phyloP scores from a whole-genome alignment of 2,888 invertebrate genomes.

The Hydriomena furcata region DNA sequence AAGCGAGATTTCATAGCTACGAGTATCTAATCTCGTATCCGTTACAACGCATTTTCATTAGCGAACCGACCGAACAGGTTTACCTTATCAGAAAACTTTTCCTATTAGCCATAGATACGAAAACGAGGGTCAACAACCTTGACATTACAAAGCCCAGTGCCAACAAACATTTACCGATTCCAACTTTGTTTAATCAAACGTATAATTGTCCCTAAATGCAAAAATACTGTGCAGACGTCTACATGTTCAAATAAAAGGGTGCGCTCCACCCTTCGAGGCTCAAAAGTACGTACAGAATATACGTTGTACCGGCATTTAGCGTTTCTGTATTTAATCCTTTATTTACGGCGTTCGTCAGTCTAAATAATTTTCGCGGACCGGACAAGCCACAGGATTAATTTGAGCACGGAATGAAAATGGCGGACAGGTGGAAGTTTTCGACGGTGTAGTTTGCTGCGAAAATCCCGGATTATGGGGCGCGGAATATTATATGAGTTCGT shows the following conservation, averaged over 20 bases:
- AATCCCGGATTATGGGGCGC: slow-evolving; percentile 56
- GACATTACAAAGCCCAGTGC: slow-evolving; percentile 44
- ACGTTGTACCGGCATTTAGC: slow-evolving; percentile 71
- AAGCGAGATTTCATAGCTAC: too few relatives aligned
- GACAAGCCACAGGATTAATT: slow-evolving; percentile 72
- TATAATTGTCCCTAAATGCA: slow-evolving; percentile 56
- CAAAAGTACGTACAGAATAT: slow-evolving; percentile 51
- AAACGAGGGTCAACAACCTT: slow-evolving; percentile 55
- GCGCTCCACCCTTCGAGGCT: slow-evolving; percentile 28
- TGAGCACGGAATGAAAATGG: slow-evolving; percentile 66
- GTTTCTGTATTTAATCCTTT: slow-evolving; percentile 61
- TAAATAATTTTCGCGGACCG: slow-evolving; percentile 69
- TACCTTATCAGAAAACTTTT: neutral
- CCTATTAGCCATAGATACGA: slow-evolving; percentile 34
- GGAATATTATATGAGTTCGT: slow-evolving; percentile 50
- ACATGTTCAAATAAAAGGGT: slow-evolving; percentile 66
- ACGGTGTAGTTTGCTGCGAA: slow-evolving; percentile 51
- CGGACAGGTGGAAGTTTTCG: slow-evolving; percentile 55
- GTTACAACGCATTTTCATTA: neutral
- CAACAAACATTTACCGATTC: slow-evolving; percentile 37
- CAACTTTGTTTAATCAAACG: slow-evolving; percentile 49
- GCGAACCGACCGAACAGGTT: slow-evolving; percentile 1
- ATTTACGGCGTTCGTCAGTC: slow-evolving; percentile 67
- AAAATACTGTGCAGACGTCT: slow-evolving; percentile 55
- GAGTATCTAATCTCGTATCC: too few relatives aligned